phyloP scores from a whole-genome alignment of 2,797 vertebrate species.

The Myiothlypis chrysogaster region DNA sequence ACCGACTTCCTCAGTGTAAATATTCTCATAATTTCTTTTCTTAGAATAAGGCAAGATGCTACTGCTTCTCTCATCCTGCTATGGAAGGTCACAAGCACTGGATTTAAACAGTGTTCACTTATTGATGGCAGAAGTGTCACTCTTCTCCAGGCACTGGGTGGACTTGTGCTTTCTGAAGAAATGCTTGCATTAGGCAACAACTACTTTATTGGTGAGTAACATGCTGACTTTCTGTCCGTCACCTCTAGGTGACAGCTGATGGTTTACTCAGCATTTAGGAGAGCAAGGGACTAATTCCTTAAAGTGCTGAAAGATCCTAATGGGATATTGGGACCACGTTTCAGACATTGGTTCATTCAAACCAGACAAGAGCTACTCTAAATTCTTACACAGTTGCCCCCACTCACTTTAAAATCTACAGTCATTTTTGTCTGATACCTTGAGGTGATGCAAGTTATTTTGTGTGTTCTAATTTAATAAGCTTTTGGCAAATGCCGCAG shows the following conservation, averaged over 20 bases:
- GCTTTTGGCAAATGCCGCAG: background rate
- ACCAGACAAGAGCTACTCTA: background rate
- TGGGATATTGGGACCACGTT: background rate
- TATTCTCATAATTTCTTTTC: background rate
- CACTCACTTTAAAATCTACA: background rate
- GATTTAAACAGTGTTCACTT: slow-evolving; percentile 90
- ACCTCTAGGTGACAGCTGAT: background rate
- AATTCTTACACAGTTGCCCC: background rate
- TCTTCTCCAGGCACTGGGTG: slow-evolving; percentile 87
- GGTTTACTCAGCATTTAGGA: background rate
- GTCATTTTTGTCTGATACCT: background rate
- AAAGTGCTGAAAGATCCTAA: background rate
- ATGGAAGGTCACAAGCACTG: slow-evolving; percentile 87
- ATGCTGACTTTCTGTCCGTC: background rate
- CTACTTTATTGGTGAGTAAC: slow-evolving; percentile 92
- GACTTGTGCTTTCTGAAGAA: slow-evolving; percentile 89
- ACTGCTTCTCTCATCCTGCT: slow-evolving; percentile 85
- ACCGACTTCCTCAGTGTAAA: background rate
- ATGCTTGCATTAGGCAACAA: slow-evolving; percentile 88
- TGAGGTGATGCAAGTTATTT: background rate
- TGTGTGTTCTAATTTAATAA: background rate
- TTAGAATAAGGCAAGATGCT: slow-evolving; percentile 79
- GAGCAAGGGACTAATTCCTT: background rate
- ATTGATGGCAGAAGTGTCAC: slow-evolving; percentile 86
- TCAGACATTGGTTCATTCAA: background rate